Evolutionary conservation across 2,113 vertebrate genomes (phyloP).

Genomic region (Limnothrissa miodon): DNA sequence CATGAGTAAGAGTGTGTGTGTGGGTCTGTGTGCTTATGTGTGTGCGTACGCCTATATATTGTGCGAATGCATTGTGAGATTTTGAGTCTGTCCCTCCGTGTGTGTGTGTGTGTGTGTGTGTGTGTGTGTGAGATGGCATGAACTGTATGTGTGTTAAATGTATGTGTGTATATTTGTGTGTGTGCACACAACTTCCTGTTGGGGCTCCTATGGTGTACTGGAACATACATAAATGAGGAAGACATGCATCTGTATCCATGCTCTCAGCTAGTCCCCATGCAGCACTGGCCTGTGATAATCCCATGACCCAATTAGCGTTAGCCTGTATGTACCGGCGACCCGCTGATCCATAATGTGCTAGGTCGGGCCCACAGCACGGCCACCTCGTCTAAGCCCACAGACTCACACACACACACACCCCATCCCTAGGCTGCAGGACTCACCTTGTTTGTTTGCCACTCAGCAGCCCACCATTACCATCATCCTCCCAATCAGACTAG

Average conservation of each 20-base stretch:
- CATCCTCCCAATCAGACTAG: background rate
- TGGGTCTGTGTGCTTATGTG: background rate
- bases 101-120: background rate
- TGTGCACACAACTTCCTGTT: background rate
- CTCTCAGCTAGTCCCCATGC: background rate
- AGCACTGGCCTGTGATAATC: background rate
- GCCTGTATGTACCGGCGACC: background rate
- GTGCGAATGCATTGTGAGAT: background rate
- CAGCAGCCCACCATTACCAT: background rate
- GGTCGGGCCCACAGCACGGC: background rate
- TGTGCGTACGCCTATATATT: background rate
- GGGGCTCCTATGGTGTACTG: background rate
- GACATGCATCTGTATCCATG: background rate
- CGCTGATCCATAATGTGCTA: background rate
- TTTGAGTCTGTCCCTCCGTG: background rate
- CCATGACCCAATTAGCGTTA: background rate
- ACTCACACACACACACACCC: background rate
- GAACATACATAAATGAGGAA: background rate
- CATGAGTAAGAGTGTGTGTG: background rate
- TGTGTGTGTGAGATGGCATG: background rate
- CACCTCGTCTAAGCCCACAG: background rate
- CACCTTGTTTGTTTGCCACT: background rate
- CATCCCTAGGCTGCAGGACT: too few species aligned
- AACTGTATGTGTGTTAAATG: background rate
- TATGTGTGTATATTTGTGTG: background rate